Base-by-base conservation (phyloP, 2,888 invertebrate genomes). In the Orthosia cruda region DNA sequence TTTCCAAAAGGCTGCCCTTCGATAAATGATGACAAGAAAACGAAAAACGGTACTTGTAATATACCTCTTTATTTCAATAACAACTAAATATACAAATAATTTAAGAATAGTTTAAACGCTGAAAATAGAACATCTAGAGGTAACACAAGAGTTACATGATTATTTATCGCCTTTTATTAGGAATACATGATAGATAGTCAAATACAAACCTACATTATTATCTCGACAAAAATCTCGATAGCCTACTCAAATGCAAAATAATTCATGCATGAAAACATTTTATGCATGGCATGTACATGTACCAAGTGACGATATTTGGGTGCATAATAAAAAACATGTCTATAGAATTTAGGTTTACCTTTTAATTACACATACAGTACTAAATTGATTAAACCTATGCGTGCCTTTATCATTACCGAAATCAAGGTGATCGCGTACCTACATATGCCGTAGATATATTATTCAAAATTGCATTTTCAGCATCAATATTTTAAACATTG, bases 41-140 rank as follows among this genome's bases (percentile, higher is more conserved):
- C 7, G 3, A n/a, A 23, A 40, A 47, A 32, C n/a, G 58, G 12
- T 52, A 66, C 12, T 76, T 71, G 54, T 84, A 76, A 78, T 75
- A 80, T 84, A 81, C 50, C 71, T 77, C 76, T 86, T 85, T 81
- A 86, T 81, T 81, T 69, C 58, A 77, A 71, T 84, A 84, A 84
- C 84, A 79, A 85, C 84, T 76, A 86, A 82, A 77, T 81, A 72
- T 74, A 81, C 77, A 86, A 76, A 86, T 84, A 86, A 86, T 84
- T 84, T 84, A 81, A 45, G 20, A 78, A 77, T 65, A 81, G 45
- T 66, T 78, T 74, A 82, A 78, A 82, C 85, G 47, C 40, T 83
- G 73, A 71, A 79, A 83, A 85, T 85, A 84, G 72, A 74, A 83
- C 66, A 80, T 83, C 74, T 71, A 83, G 83, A 40, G 40, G 40